Evolutionary conservation across 1,140 invertebrate genomes (phyloP).

Genomic region (Arctopsyche grandis): DNA sequence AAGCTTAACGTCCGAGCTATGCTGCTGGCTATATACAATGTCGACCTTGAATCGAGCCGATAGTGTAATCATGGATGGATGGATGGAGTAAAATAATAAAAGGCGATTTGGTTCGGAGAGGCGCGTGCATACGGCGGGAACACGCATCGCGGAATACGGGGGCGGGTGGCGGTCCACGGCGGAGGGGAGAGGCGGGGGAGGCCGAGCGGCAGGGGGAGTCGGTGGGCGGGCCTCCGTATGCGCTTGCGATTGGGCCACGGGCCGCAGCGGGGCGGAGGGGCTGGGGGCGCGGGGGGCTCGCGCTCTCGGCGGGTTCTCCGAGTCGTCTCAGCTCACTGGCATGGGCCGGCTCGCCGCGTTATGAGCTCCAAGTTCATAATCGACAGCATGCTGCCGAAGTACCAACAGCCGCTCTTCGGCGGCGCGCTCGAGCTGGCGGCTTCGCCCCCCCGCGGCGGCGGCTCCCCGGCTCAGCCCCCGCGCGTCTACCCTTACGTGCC

Average conservation of each 20-base stretch:
- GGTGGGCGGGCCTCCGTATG: background rate
- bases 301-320: constrained; percentile 57
- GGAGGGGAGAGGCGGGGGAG: background rate
- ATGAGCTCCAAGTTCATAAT: constrained; percentile 97
- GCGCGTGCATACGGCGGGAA: background rate
- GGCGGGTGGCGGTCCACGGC: background rate
- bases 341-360: constrained; percentile 65
- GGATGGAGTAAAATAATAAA: too few relatives aligned
- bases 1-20: too few relatives aligned
- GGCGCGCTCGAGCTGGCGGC: constrained; percentile 64
- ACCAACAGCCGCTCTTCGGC: constrained; percentile 73
- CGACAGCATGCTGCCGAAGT: constrained; percentile 96
- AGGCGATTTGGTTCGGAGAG: too few relatives aligned
- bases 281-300: background rate
- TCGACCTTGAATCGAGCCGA: too few relatives aligned
- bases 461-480: constrained; percentile 67
- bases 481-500: constrained; percentile 78
- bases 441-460: constrained; percentile 66
- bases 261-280: background rate
- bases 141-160: background rate
- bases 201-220: background rate
- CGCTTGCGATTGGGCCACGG: background rate
- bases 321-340: constrained; percentile 15
- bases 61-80: too few relatives aligned
- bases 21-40: too few relatives aligned